Evolutionary conservation across 1,140 invertebrate genomes (phyloP).

Genomic region (Trichomalopsis sarcophagae): DNA sequence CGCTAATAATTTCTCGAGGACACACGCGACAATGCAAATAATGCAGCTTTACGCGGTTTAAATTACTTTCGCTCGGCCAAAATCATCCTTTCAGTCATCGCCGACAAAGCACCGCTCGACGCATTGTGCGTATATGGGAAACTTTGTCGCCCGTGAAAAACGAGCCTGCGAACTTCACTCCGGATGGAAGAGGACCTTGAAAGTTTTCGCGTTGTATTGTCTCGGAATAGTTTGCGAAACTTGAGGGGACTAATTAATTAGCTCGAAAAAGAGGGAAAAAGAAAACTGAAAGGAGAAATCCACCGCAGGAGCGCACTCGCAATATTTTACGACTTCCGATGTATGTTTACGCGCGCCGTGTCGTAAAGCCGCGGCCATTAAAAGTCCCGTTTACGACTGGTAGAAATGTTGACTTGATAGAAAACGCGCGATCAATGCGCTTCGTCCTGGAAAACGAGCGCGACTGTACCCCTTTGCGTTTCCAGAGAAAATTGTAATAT

Average conservation of each 20-base stretch:
- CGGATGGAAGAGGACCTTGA: background rate
- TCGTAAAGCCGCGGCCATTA: background rate
- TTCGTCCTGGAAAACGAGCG: background rate
- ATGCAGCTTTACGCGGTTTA: conserved; percentile 30
- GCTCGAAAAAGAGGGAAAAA: background rate
- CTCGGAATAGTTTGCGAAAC: background rate
- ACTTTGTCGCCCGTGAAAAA: conserved; percentile 42
- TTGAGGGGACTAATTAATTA: background rate
- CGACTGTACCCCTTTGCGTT: no score
- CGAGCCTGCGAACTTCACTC: background rate
- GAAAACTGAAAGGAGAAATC: background rate
- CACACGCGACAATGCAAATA: background rate
- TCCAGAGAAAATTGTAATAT: background rate
- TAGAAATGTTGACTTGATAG: conserved; percentile 18
- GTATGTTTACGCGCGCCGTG: background rate
- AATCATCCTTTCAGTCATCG: background rate
- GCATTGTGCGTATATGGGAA: background rate
- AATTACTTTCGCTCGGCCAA: conserved; percentile 27
- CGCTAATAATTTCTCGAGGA: conserved; percentile 31
- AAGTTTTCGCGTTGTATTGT: background rate
- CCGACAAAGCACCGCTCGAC: background rate
- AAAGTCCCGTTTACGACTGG: background rate
- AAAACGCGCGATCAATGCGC: background rate
- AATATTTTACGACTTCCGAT: background rate
- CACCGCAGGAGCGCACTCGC: background rate